phyloP scores from a whole-genome alignment of 2,113 vertebrate genomes.

The Phrynosoma platyrhinos region DNA sequence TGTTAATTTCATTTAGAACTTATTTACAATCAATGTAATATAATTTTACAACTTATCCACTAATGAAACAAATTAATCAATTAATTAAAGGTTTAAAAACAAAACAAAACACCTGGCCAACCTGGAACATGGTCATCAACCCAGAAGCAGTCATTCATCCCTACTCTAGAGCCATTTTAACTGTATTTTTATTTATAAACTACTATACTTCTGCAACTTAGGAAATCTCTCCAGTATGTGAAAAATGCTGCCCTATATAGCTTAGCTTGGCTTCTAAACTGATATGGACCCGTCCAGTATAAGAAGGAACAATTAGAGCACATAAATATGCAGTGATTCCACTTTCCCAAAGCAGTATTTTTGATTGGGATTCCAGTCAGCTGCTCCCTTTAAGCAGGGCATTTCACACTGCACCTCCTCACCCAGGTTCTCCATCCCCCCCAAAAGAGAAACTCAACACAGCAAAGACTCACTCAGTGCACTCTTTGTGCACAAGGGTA shows the following conservation, averaged over 20 bases:
- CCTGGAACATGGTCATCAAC: too few relatives aligned
- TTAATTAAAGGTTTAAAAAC: too few relatives aligned
- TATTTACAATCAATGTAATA: too few relatives aligned
- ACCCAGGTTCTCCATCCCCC: neutral
- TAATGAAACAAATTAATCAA: too few relatives aligned
- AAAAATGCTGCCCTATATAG: neutral
- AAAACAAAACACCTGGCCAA: too few relatives aligned
- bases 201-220: neutral
- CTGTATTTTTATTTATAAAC: conserved; percentile 1
- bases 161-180: neutral
- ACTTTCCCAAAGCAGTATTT: neutral
- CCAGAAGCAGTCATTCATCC: too few relatives aligned
- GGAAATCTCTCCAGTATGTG: neutral
- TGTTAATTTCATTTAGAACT: too few relatives aligned
- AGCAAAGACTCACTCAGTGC: neutral
- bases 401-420: neutral
- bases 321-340: neutral
- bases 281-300: neutral
- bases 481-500: neutral
- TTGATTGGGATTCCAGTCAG: neutral
- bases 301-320: neutral
- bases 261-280: neutral
- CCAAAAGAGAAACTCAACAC: neutral
- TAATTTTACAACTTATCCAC: too few relatives aligned
- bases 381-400: neutral